Base-by-base conservation (phyloP, 2,797 vertebrate genomes). In the Pseudochirops corinnae region DNA sequence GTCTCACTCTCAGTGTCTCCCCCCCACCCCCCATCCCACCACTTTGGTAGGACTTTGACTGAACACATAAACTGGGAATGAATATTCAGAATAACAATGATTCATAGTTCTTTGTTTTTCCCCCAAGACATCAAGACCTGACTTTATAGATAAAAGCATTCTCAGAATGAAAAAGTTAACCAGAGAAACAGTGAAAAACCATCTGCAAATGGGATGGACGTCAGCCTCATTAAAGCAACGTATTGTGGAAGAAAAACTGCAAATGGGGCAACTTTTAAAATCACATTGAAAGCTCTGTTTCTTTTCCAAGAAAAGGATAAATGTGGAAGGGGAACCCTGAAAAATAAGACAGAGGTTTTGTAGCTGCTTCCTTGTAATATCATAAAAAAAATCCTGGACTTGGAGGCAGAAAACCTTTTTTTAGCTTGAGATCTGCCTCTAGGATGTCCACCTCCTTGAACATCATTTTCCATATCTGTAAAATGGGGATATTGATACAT, bases 201-300 rank as follows among this genome's bases (percentile, higher is more conserved):
- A 95, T 90, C 95, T 96, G 55, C 16, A 97, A 96, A 95, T 92
- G 33, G 92, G 95, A 95, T 91, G 28, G 92, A 52, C 95, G 91
- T 92, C 95, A 96, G 95, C 91, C 93, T 96, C 95, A 96, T 96
- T 97, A 97, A 92, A 92, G 55, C 50, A 96, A 96, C 96, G 95
- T 94, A 14, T 55, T 74, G 56, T 74, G 57, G 39, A 92, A 39
- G 82, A 93, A 97, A 96, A 96, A 90, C 93, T 56, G 94, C 95
- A 95, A 96, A 94, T 92, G 21, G 62, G 58, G 96, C 96, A 95
- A 93, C 56, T 7, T 93, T 90, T 93, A 92, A 94, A 96, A 62
- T 60, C 55, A 56, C 90, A 94, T 95, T 92, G 93, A 90, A 95
- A 97, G 67, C 94, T 94, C 12, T 55, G 91, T 58, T 96, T 96